These are phyloP conservation scores for Nomia melanderi DNA, from an alignment of 1,140 invertebrate species.

Conservation along the genomic window DNA sequence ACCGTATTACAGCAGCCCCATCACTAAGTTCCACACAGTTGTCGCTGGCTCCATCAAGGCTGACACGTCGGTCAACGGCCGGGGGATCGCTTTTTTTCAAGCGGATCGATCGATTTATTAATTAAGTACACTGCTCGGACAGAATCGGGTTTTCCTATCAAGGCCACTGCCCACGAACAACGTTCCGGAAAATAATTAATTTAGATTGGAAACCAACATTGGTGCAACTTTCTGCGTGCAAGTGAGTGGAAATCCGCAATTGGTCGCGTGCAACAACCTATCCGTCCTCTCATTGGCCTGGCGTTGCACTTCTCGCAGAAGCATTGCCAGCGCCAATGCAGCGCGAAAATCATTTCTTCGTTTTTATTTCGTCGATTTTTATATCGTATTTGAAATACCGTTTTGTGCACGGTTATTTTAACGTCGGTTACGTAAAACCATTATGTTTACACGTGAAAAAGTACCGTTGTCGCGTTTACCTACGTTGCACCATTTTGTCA, in stretches of 20 bases:
- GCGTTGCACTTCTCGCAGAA: not conserved
- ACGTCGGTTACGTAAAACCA: not conserved
- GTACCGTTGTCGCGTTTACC: no score
- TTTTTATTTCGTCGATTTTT: not conserved
- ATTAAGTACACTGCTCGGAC: slow-evolving; percentile 66
- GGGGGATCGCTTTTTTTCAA: slow-evolving; percentile 23
- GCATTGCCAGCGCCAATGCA: not conserved
- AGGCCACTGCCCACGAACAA: slow-evolving; percentile 61
- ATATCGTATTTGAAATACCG: not conserved
- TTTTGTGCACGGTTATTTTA: not conserved
- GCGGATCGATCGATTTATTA: slow-evolving; percentile 38
- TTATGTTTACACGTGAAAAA: no score
- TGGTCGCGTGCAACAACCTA: not conserved
- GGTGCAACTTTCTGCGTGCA: not conserved
- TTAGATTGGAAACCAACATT: slow-evolving; percentile 46
- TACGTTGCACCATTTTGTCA: no score
- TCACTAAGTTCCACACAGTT: slow-evolving; percentile 39
- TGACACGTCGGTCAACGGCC: slow-evolving; percentile 34
- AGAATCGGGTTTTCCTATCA: slow-evolving; percentile 65
- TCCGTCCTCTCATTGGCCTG: slow-evolving; percentile 1
- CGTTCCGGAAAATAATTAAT: slow-evolving; percentile 31
- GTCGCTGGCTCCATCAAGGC: slow-evolving; percentile 58
- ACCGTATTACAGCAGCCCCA: slow-evolving; percentile 43
- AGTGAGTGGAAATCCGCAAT: slow-evolving; percentile 12
- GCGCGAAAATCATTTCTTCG: slow-evolving; percentile 40